These are phyloP conservation scores for Bombus impatiens DNA, from an alignment of 1,140 invertebrate species.

Conservation along the genomic window DNA sequence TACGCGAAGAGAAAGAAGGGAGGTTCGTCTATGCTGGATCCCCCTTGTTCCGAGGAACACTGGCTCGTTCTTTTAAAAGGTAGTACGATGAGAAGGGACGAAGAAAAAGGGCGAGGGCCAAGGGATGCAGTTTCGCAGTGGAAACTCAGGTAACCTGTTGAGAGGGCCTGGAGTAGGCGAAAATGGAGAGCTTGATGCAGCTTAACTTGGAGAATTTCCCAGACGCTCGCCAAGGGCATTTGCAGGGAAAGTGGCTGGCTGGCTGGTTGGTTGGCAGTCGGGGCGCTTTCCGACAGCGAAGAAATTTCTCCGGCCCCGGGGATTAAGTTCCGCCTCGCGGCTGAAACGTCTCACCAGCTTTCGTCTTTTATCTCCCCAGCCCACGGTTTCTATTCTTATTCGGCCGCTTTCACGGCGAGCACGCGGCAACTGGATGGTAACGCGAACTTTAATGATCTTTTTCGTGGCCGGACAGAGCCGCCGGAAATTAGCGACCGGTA, in stretches of 20 bases:
- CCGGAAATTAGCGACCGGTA: constrained; percentile 48
- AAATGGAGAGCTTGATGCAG: constrained; percentile 67
- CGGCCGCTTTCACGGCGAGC: constrained; percentile 32
- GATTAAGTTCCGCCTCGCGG: constrained; percentile 30
- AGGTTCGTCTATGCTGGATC: constrained; percentile 11
- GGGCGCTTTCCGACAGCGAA: background rate
- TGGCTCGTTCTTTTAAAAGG: constrained; percentile 2
- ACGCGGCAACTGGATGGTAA: constrained; percentile 38
- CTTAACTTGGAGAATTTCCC: constrained; percentile 74
- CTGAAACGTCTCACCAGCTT: constrained; percentile 20
- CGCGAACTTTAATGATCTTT: constrained; percentile 56
- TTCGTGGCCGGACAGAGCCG: constrained; percentile 34
- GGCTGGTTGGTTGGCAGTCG: constrained; percentile 48
- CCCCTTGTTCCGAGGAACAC: background rate
- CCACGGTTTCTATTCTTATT: constrained; percentile 24
- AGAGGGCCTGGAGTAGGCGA: constrained; percentile 69
- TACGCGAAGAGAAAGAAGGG: background rate
- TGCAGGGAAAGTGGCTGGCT: constrained; percentile 67
- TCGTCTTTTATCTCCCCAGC: background rate
- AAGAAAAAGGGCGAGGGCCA: background rate
- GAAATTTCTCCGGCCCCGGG: constrained; percentile 63
- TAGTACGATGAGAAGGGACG: background rate
- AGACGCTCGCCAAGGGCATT: constrained; percentile 68
- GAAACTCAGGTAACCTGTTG: constrained; percentile 74
- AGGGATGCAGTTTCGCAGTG: constrained; percentile 42